Conservation (phyloP, 2,797 vertebrate genomes). For the Chelon auratus region DNA sequence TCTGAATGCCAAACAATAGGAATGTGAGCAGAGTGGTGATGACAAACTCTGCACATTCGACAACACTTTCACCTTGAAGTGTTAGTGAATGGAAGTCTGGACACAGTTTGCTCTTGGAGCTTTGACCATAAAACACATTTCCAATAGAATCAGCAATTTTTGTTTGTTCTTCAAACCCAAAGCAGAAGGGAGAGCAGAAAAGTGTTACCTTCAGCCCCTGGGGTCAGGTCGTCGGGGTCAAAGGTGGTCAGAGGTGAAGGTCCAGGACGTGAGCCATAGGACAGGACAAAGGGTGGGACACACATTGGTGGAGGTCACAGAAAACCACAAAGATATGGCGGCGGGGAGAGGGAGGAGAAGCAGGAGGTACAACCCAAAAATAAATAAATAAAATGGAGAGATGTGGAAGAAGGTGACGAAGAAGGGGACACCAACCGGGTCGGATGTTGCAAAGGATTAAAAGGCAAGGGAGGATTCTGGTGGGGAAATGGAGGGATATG, state of each 20-base stretch:
- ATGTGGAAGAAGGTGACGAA: constrained; percentile 39
- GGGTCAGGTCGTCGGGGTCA: constrained; percentile 74
- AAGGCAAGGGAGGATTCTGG: constrained; percentile 38
- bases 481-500: constrained; percentile 54
- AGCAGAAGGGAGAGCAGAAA: constrained; percentile 79
- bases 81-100: constrained; percentile 74
- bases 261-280: constrained; percentile 82
- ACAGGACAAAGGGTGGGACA: constrained; percentile 79
- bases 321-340: constrained; percentile 71
- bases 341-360: constrained; percentile 36
- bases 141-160: constrained; percentile 62
- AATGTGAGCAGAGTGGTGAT: constrained; percentile 86
- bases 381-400: constrained; percentile 24
- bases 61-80: constrained; percentile 77
- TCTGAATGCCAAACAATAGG: constrained; percentile 86
- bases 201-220: constrained; percentile 84
- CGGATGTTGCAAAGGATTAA: constrained; percentile 49
- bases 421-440: constrained; percentile 30
- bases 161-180: constrained; percentile 59
- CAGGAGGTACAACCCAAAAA: constrained; percentile 33
- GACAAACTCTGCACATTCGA: constrained; percentile 86
- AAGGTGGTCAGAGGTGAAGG: constrained; percentile 80
- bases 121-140: constrained; percentile 77
- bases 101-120: constrained; percentile 65
- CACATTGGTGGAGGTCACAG: constrained; percentile 74